Evolutionary conservation across 23 tunicate genomes (phyloP).

Genomic region (Styela plicata): DNA sequence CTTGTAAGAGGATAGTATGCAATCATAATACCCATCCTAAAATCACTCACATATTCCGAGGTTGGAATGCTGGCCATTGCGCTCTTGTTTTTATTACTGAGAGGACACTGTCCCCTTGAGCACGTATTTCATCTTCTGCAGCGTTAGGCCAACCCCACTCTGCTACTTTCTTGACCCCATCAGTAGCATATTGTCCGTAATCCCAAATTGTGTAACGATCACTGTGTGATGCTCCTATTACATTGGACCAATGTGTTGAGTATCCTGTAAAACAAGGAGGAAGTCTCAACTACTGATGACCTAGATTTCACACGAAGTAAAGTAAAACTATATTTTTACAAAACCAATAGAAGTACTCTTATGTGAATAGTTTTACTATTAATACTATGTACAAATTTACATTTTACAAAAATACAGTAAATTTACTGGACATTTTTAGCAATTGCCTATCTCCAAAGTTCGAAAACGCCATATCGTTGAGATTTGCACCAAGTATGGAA

Average conservation of each 20-base stretch:
- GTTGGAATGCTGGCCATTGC: slow-evolving; percentile 96
- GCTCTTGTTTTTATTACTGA: slow-evolving; percentile 91
- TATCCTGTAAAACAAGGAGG: slow-evolving; percentile 36
- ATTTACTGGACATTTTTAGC: too few species aligned
- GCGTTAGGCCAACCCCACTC: slow-evolving; percentile 94
- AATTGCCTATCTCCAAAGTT: too few species aligned
- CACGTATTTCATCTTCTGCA: slow-evolving; percentile 54
- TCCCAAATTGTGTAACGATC: slow-evolving; percentile 66
- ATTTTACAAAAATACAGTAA: too few species aligned
- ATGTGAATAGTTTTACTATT: too few species aligned
- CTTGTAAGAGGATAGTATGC: too few species aligned
- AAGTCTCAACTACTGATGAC: neutral
- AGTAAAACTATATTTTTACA: too few species aligned
- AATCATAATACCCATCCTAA: too few species aligned
- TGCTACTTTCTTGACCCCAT: slow-evolving; percentile 88
- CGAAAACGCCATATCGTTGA: too few species aligned
- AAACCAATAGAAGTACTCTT: too few species aligned
- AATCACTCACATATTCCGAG: slow-evolving; percentile 62
- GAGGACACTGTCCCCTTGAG: slow-evolving; percentile 56
- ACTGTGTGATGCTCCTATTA: slow-evolving; percentile 87
- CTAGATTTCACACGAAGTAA: too few species aligned
- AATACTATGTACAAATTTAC: too few species aligned
- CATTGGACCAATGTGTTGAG: slow-evolving; percentile 99
- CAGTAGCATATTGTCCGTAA: slow-evolving; percentile 76
- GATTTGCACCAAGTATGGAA: too few species aligned